These are phyloP conservation scores for Misgurnus anguillicaudatus DNA, from an alignment of 2,113 vertebrate species.

Conservation along the genomic window DNA sequence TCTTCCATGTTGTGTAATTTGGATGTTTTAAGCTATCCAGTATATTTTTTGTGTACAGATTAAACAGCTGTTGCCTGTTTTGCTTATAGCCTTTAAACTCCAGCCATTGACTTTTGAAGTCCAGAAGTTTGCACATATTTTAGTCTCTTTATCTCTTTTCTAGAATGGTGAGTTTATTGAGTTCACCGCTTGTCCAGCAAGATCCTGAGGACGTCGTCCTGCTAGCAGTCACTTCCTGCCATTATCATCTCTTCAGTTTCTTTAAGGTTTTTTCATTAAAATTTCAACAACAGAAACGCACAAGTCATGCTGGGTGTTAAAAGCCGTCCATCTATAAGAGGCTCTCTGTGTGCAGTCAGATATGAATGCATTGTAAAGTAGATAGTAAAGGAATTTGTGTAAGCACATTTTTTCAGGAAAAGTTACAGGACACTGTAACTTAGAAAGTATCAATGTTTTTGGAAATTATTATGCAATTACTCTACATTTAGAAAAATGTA, in stretches of 20 bases:
- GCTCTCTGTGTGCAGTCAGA: background rate
- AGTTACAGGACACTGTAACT: background rate
- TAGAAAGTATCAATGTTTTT: too few relatives aligned
- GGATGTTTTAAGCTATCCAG: background rate
- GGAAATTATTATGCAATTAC: too few relatives aligned
- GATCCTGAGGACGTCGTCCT: constrained; percentile 49
- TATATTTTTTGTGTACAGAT: background rate
- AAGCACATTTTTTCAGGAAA: background rate
- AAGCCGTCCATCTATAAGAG: background rate
- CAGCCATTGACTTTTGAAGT: too few relatives aligned
- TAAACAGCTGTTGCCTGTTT: background rate
- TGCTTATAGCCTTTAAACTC: background rate
- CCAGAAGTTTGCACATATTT: background rate
- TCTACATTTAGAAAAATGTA: too few relatives aligned
- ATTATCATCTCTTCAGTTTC: background rate
- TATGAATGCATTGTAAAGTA: constrained; percentile 23
- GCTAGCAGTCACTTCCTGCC: background rate
- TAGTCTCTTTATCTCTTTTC: constrained; percentile 36
- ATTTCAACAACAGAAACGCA: background rate
- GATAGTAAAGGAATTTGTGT: background rate
- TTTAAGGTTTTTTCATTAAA: background rate
- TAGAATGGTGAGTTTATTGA: constrained; percentile 60
- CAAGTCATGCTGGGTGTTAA: background rate
- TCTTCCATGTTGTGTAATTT: too few relatives aligned
- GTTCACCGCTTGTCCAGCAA: constrained; percentile 46